Percentiles rank a stretch among this genome's conserved stretches.
These are phyloP conservation scores for Idaea aversata DNA, from an alignment of 2,888 invertebrate genomes.

Conservation along the genomic window DNA sequence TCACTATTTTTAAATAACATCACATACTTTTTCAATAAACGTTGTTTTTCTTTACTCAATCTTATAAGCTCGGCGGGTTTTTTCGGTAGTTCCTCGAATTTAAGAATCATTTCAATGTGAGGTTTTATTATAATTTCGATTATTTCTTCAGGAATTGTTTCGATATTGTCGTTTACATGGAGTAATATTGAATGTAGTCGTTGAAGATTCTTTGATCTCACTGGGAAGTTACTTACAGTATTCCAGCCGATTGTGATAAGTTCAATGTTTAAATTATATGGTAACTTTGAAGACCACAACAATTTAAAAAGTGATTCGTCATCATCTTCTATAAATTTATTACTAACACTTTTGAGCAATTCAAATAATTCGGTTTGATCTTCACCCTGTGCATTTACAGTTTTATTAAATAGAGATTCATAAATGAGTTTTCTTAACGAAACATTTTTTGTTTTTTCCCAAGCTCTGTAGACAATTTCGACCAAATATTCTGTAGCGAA, in stretches of 20 bases:
- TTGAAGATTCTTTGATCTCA: not conserved
- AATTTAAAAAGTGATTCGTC: constrained; percentile 30
- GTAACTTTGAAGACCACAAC: not conserved
- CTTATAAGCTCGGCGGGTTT: not conserved
- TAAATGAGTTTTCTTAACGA: constrained; percentile 42
- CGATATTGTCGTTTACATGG: not conserved
- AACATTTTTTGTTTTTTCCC: constrained; percentile 46
- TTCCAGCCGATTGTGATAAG: not conserved
- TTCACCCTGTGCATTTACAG: constrained; percentile 23
- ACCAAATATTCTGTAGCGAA: constrained; percentile 35
- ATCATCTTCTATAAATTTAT: constrained; percentile 38
- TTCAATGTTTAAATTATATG: not conserved
- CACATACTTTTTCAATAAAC: not conserved
- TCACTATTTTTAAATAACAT: not conserved
- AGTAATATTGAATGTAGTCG: not conserved
- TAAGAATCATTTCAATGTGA: not conserved
- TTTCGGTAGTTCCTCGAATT: not conserved
- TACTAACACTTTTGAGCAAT: constrained; percentile 35
- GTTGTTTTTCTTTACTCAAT: not conserved
- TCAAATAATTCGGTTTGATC: constrained; percentile 32
- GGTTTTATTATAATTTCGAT: not conserved
- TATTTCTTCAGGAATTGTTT: not conserved
- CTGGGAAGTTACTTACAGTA: not conserved
- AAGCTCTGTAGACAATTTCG: constrained; percentile 30
- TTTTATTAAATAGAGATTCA: constrained; percentile 34